phyloP scores from a whole-genome alignment of 2,888 invertebrate species.

The Cryptocephalus moraei region DNA sequence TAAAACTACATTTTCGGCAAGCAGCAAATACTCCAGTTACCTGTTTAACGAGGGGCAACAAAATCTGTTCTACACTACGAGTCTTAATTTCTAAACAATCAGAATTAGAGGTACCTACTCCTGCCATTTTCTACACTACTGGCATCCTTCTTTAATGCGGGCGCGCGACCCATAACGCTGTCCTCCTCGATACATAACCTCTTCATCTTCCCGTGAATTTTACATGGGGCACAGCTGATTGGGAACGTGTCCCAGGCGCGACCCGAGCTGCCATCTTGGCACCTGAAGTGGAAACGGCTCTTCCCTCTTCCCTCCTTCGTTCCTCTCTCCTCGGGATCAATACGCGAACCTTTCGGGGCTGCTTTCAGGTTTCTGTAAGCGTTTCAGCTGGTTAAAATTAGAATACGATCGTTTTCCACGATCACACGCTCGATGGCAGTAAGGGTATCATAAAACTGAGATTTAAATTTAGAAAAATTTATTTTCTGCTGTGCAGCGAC shows the following conservation, averaged over 20 bases:
- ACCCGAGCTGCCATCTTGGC: conserved; percentile 1
- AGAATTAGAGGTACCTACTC: conserved; percentile 46
- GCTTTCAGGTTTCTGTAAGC: too few species aligned
- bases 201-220: conserved; percentile 1
- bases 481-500: too few species aligned
- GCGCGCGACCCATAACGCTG: conserved; percentile 10
- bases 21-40: conserved; percentile 42
- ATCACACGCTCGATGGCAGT: too few species aligned
- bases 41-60: conserved; percentile 90
- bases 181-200: conserved; percentile 23
- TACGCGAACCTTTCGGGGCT: too few species aligned
- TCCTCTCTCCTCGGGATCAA: too few species aligned
- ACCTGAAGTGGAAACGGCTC: background rate
- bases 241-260: background rate
- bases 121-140: conserved; percentile 45
- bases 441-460: too few species aligned
- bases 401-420: too few species aligned
- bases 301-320: too few species aligned
- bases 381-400: too few species aligned
- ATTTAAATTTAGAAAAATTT: too few species aligned
- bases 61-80: conserved; percentile 88
- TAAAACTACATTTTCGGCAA: background rate
- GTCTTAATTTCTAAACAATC: conserved; percentile 76
- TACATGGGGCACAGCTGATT: conserved; percentile 22
- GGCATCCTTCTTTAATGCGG: conserved; percentile 20